These are phyloP conservation scores for Sylvilagus floridanus DNA, from an alignment of 2,797 vertebrate species.

Conservation along the genomic window DNA sequence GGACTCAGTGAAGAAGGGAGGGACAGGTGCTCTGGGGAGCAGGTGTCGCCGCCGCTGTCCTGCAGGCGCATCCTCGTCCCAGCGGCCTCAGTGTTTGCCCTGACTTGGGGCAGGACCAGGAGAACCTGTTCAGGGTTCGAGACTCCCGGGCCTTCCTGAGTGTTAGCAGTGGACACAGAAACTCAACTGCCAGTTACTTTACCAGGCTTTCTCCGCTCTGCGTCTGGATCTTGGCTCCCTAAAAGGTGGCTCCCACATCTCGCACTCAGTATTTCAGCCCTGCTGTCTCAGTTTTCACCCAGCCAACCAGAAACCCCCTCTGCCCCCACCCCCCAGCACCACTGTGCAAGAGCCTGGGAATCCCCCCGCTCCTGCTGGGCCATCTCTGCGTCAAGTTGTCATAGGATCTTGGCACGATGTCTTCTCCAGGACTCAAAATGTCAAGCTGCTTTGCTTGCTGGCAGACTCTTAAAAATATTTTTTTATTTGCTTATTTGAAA, in stretches of 20 bases:
- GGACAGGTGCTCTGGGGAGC: no score
- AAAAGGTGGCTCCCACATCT: background rate
- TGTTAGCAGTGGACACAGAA: background rate
- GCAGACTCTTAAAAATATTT: background rate
- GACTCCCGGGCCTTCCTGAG: background rate
- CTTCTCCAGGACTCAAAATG: background rate
- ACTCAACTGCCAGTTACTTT: background rate
- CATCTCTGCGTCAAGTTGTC: background rate
- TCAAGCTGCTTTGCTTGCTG: background rate
- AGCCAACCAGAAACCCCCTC: background rate
- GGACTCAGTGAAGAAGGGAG: background rate
- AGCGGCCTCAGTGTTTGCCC: background rate
- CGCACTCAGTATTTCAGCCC: background rate
- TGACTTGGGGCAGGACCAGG: rapidly evolving
- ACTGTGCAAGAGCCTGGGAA: background rate
- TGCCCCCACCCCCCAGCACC: no score
- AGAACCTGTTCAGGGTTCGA: background rate
- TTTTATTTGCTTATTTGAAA: no score
- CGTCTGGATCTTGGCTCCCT: background rate
- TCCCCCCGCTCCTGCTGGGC: no score
- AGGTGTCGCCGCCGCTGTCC: background rate
- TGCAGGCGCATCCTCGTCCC: background rate
- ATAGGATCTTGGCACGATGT: background rate
- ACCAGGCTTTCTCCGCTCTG: background rate
- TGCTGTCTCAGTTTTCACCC: background rate